Conservation (phyloP, 2,797 vertebrate species). For the Hapalemur alaotrensis region DNA sequence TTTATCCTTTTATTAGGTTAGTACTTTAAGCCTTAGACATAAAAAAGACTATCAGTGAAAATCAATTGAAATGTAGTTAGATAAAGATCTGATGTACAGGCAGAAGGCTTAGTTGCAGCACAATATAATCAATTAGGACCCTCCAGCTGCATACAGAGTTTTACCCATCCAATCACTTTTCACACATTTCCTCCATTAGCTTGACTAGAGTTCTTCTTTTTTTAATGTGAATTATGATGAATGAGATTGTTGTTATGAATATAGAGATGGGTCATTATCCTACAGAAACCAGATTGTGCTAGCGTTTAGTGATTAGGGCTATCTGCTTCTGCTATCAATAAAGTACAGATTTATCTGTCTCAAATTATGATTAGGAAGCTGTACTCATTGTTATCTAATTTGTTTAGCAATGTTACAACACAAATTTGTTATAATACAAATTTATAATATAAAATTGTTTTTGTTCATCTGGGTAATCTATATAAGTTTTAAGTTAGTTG, state of each 20-base stretch:
- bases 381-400: conserved; percentile 81
- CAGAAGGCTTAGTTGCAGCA: conserved; percentile 82
- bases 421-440: conserved; percentile 36
- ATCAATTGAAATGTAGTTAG: conserved; percentile 90
- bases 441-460: conserved; percentile 69
- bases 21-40: conserved; percentile 87
- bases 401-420: conserved; percentile 78
- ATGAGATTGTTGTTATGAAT: conserved; percentile 86
- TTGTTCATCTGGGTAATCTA: conserved; percentile 79
- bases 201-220: conserved; percentile 79
- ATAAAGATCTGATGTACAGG: conserved; percentile 85
- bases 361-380: conserved; percentile 78
- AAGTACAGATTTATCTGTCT: conserved; percentile 82
- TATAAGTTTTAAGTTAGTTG: conserved; percentile 80
- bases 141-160: conserved; percentile 81
- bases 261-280: conserved; percentile 86
- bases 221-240: conserved; percentile 86
- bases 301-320: conserved; percentile 81
- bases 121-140: conserved; percentile 88
- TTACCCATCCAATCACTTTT: conserved; percentile 86
- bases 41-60: conserved; percentile 88
- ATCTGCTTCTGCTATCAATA: conserved; percentile 81
- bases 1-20: conserved; percentile 90
- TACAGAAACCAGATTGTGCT: conserved; percentile 77
- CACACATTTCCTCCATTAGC: conserved; percentile 88